These are phyloP conservation scores for Synaphobranchus kaupii DNA, from an alignment of 2,797 vertebrate species.

Conservation along the genomic window DNA sequence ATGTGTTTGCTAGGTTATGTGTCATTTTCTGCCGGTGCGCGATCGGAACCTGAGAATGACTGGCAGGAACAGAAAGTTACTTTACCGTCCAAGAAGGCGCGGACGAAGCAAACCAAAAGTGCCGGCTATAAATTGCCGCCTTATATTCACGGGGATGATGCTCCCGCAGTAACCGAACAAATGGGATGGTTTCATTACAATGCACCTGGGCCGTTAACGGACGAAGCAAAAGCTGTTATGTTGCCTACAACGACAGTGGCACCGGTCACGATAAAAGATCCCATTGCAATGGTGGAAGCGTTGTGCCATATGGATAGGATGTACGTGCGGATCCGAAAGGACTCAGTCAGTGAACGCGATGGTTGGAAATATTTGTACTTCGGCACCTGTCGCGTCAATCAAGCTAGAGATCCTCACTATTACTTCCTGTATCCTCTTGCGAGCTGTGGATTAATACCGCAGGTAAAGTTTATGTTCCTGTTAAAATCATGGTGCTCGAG, in stretches of 20 bases:
- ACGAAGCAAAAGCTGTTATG: slow-evolving; percentile 43
- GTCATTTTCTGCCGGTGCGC: neutral
- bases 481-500: no score
- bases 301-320: slow-evolving; percentile 65
- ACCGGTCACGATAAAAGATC: neutral
- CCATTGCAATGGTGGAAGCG: slow-evolving; percentile 33
- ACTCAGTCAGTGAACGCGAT: slow-evolving; percentile 34
- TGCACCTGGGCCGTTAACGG: slow-evolving; percentile 45
- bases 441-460: slow-evolving; percentile 51
- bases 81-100: neutral
- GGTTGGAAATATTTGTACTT: slow-evolving; percentile 56
- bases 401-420: slow-evolving; percentile 43
- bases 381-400: slow-evolving; percentile 61
- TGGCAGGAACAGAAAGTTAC: neutral
- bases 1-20: neutral
- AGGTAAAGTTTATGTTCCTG: slow-evolving; percentile 48
- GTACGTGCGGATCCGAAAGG: slow-evolving; percentile 54
- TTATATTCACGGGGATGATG: neutral
- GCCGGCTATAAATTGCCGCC: neutral
- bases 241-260: neutral
- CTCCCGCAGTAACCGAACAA: neutral
- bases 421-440: slow-evolving; percentile 57
- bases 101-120: neutral
- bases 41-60: neutral
- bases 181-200: neutral